Conservation (phyloP, 2,113 vertebrate genomes). For the Castor canadensis region DNA sequence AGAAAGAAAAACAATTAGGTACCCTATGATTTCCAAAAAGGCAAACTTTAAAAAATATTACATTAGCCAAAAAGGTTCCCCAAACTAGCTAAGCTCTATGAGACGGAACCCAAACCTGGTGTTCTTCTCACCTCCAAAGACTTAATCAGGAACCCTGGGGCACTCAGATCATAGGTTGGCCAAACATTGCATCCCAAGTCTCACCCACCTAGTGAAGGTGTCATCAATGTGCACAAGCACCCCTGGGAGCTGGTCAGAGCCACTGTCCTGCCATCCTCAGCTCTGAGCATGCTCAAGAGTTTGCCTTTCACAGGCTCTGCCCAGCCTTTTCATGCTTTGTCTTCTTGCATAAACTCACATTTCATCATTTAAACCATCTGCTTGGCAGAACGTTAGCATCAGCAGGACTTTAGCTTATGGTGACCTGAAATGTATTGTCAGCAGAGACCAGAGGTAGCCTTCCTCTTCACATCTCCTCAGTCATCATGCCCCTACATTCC, state of each 20-base stretch:
- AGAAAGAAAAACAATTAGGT: constrained; percentile 68
- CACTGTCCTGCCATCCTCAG: neutral
- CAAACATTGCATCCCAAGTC: neutral
- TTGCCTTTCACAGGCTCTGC: neutral
- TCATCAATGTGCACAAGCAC: neutral
- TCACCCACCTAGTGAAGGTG: too few species aligned
- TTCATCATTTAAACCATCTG: neutral
- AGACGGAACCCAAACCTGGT: neutral
- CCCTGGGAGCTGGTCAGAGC: neutral
- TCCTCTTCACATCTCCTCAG: accelerated
- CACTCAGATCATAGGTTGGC: neutral
- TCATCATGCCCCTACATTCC: neutral
- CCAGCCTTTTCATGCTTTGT: neutral
- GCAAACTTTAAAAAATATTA: neutral
- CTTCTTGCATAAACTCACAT: neutral
- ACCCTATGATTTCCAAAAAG: neutral
- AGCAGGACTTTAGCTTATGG: neutral
- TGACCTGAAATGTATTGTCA: accelerated
- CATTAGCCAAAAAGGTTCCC: neutral
- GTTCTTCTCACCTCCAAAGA: neutral
- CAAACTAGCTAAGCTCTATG: neutral
- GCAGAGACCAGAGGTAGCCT: neutral
- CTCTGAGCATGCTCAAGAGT: neutral
- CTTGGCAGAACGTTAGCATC: neutral
- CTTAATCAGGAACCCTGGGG: neutral